These are phyloP conservation scores for Caiman crocodilus DNA, from an alignment of 2,797 vertebrate genomes.

Conservation along the genomic window DNA sequence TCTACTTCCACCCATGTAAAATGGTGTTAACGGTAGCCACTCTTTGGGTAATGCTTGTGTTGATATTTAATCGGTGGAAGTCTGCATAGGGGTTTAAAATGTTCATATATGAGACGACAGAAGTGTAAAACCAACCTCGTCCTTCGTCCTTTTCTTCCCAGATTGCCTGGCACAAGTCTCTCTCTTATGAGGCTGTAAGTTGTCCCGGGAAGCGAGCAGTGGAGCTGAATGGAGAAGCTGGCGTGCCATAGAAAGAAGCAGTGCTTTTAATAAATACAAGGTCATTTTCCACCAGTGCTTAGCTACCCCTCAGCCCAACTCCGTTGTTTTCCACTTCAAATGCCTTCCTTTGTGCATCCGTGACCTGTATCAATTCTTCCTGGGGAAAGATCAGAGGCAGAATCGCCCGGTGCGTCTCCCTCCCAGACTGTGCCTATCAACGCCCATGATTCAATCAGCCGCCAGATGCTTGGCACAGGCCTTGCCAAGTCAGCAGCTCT, in stretches of 20 bases:
- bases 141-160: neutral
- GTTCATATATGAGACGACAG: neutral
- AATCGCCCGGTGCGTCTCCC: neutral
- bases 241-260: neutral
- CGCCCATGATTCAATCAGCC: constrained; percentile 12
- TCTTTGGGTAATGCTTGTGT: neutral
- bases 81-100: neutral
- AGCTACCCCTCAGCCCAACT: fast-evolving
- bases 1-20: neutral
- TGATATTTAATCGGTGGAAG: neutral
- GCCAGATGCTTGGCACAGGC: constrained; percentile 66
- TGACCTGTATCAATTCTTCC: neutral
- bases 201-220: neutral
- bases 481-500: constrained; percentile 73
- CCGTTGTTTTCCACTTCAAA: fast-evolving
- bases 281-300: neutral
- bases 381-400: neutral
- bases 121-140: neutral
- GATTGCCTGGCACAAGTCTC: neutral
- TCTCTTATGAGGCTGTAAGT: neutral
- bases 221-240: neutral
- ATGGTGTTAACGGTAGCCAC: fast-evolving
- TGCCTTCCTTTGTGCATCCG: fast-evolving
- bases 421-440: neutral
- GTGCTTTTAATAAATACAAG: neutral